Conservation (phyloP, 2,888 invertebrate species). For the Lucinisca nassula region DNA sequence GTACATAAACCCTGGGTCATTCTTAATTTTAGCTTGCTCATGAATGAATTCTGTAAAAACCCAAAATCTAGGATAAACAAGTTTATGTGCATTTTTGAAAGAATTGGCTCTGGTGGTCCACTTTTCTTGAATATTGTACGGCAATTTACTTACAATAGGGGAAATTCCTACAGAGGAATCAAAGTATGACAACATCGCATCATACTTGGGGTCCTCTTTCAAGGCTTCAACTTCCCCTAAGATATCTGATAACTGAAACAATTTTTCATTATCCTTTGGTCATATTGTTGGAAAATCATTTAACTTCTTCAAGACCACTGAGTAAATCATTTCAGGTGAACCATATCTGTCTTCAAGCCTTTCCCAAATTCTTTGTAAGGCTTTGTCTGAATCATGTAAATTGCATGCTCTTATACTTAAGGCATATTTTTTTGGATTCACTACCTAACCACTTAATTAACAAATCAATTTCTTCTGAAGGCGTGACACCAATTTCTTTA, state of each 20-base stretch:
- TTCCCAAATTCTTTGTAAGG: constrained; percentile 49
- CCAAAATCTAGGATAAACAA: constrained; percentile 65
- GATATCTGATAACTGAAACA: constrained; percentile 57
- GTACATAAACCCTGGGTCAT: constrained; percentile 60
- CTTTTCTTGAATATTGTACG: constrained; percentile 61
- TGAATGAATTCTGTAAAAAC: constrained; percentile 60
- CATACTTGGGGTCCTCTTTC: constrained; percentile 50
- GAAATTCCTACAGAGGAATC: constrained; percentile 62
- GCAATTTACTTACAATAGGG: constrained; percentile 67
- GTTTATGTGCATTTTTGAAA: constrained; percentile 55
- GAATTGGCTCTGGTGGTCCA: constrained; percentile 56
- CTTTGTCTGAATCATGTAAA: constrained; percentile 24
- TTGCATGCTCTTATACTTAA: constrained; percentile 51
- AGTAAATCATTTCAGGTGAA: constrained; percentile 48
- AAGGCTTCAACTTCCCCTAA: constrained; percentile 54
- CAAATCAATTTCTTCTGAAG: constrained; percentile 45
- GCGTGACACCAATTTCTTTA: constrained; percentile 40
- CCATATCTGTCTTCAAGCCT: constrained; percentile 60
- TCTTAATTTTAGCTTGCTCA: constrained; percentile 48
- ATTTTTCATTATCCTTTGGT: constrained; percentile 45
- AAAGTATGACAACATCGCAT: constrained; percentile 48
- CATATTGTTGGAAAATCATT: constrained; percentile 57
- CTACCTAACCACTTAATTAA: constrained; percentile 47
- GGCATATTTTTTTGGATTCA: constrained; percentile 42
- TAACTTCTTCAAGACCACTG: constrained; percentile 46